Conservation (phyloP, 2,888 invertebrate species). For the Abrostola tripartita region DNA sequence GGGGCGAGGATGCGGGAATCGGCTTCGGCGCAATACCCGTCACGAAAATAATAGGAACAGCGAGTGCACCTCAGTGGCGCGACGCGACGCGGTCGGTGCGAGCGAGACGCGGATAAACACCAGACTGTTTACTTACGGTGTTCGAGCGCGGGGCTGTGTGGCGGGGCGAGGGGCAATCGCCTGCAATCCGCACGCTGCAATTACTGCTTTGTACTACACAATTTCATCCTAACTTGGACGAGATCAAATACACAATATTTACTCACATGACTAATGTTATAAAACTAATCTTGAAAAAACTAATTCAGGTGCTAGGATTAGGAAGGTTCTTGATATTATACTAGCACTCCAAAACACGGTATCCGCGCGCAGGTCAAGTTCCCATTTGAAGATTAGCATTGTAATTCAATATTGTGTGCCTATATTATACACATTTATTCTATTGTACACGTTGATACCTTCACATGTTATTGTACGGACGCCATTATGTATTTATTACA, state of each 20-base stretch:
- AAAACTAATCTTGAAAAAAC: slow-evolving; percentile 6
- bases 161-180: slow-evolving; percentile 81
- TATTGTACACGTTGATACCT: not conserved
- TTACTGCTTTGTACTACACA: slow-evolving; percentile 83
- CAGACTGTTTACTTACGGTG: slow-evolving; percentile 89
- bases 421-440: not conserved
- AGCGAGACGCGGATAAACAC: slow-evolving; percentile 89
- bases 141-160: slow-evolving; percentile 81
- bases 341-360: slow-evolving; percentile 1
- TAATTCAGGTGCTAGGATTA: not conserved
- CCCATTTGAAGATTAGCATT: slow-evolving; percentile 1
- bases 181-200: slow-evolving; percentile 88
- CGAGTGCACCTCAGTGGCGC: slow-evolving; percentile 88
- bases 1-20: slow-evolving; percentile 88
- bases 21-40: slow-evolving; percentile 89
- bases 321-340: not conserved
- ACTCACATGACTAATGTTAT: slow-evolving; percentile 12
- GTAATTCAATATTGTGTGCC: not conserved
- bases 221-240: slow-evolving; percentile 76
- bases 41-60: slow-evolving; percentile 89
- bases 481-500: not conserved
- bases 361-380: slow-evolving; percentile 4
- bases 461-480: not conserved
- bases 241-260: slow-evolving; percentile 55
- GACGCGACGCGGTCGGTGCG: slow-evolving; percentile 87